Conservation (phyloP, 2,797 vertebrate genomes). For the Tragelaphus eurycerus region DNA sequence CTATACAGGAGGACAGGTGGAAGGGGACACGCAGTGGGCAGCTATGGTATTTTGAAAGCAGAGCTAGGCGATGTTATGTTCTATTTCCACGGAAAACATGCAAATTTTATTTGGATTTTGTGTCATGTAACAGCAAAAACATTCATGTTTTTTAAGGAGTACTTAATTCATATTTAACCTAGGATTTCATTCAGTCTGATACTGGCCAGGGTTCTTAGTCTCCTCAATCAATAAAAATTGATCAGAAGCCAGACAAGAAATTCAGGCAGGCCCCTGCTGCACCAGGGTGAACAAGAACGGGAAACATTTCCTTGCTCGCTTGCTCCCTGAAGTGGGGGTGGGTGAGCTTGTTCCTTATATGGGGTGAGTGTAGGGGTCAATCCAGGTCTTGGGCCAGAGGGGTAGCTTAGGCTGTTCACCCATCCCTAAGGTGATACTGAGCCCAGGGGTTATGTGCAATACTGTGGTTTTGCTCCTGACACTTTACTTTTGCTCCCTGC, state of each 20-base stretch:
- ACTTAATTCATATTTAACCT: neutral
- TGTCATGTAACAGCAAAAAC: neutral
- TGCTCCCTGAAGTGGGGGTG: neutral
- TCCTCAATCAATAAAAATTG: neutral
- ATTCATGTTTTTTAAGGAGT: neutral
- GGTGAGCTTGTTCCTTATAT: neutral
- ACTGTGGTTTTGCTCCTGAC: neutral
- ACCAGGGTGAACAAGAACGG: neutral
- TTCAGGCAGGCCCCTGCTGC: neutral
- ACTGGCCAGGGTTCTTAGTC: neutral
- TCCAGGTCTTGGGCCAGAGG: neutral
- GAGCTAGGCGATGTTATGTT: neutral
- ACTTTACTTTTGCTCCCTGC: neutral
- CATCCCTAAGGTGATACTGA: neutral
- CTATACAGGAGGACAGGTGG: neutral
- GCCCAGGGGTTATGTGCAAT: neutral
- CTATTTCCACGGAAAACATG: neutral
- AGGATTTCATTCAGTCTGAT: neutral
- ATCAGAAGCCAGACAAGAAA: neutral
- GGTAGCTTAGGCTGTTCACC: neutral
- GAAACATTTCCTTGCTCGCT: neutral
- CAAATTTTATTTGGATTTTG: neutral
- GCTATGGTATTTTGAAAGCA: neutral
- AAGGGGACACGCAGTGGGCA: neutral
- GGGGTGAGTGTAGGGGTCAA: neutral